These are phyloP conservation scores for Mus musculus DNA, from an alignment of 2,113 vertebrate genomes.

Conservation along the genomic window GRCm39 chr13:63195501-63196000, in stretches of 20 bases:
- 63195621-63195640: too few relatives aligned
- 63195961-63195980: background rate
- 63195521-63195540: background rate
- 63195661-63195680: background rate
- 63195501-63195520: background rate
- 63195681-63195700: background rate
- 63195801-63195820: constrained; percentile 5
- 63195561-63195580: background rate
- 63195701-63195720: background rate
- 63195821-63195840: constrained; percentile 34
- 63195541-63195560: background rate
- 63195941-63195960: background rate
- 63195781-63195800: background rate
- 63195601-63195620: background rate
- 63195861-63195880: constrained; percentile 4
- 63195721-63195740: background rate
- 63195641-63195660: too few relatives aligned
- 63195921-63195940: background rate
- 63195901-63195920: background rate
- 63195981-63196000: background rate
- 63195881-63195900: background rate
- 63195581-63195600: background rate
- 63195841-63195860: constrained; percentile 22
- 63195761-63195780: background rate
- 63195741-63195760: background rate